These are phyloP conservation scores for Mythimna pallens DNA, from an alignment of 2,888 invertebrate genomes.

Conservation along the genomic window DNA sequence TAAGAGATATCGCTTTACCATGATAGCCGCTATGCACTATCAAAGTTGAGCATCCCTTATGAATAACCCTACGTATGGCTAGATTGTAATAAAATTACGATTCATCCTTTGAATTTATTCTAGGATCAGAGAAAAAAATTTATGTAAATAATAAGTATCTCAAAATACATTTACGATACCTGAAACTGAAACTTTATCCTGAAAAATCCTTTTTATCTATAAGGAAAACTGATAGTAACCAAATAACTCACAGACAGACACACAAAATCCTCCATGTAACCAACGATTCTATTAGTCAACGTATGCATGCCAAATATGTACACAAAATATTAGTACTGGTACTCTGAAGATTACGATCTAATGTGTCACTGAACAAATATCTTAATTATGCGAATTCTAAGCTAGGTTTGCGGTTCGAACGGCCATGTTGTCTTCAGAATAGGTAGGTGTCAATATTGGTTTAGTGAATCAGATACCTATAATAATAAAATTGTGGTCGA, in stretches of 20 bases:
- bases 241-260: not conserved
- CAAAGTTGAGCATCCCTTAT: too few relatives aligned
- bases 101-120: too few relatives aligned
- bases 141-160: too few relatives aligned
- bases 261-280: too few relatives aligned
- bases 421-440: not conserved
- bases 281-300: not conserved
- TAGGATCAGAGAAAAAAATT: too few relatives aligned
- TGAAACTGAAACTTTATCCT: not conserved
- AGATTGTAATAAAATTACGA: too few relatives aligned
- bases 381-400: conserved; percentile 10
- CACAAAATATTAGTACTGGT: conserved; percentile 10
- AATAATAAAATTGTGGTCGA: not conserved
- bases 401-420: conserved; percentile 18
- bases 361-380: conserved; percentile 39
- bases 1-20: too few relatives aligned
- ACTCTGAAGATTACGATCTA: not conserved
- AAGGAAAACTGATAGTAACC: too few relatives aligned
- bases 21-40: too few relatives aligned
- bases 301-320: not conserved
- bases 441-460: conserved; percentile 1
- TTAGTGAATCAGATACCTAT: conserved; percentile 32
- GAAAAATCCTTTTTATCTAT: too few relatives aligned
- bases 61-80: too few relatives aligned
- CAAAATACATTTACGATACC: too few relatives aligned